Conservation (phyloP, 2,888 invertebrate genomes). For the Lydus trimaculatus region DNA sequence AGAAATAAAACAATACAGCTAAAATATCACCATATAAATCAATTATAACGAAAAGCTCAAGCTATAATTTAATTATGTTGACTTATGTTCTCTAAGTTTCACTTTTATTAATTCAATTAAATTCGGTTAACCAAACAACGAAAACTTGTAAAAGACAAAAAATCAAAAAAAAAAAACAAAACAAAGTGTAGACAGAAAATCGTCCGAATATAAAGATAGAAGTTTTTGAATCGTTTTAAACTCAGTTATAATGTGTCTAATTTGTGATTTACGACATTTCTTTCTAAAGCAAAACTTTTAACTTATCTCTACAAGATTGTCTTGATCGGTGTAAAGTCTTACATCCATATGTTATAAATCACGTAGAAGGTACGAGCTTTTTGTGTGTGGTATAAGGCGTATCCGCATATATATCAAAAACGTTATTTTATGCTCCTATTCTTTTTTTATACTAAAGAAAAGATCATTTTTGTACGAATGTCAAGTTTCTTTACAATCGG, state of each 20-base stretch:
- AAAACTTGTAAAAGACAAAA: constrained; percentile 6
- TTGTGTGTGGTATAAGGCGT: too few species aligned
- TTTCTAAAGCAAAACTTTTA: neutral
- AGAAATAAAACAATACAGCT: constrained; percentile 16
- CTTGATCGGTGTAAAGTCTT: neutral
- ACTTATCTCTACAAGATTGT: neutral
- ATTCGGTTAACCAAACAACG: constrained; percentile 8
- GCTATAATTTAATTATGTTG: constrained; percentile 25
- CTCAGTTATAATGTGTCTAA: neutral
- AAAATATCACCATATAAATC: constrained; percentile 14
- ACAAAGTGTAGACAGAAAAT: neutral
- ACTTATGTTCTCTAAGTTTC: constrained; percentile 17
- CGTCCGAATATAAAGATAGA: neutral
- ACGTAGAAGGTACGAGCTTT: neutral
- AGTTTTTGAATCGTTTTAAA: neutral
- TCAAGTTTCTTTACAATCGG: too few species aligned
- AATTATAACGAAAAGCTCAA: constrained; percentile 25
- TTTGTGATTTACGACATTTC: constrained; percentile 3
- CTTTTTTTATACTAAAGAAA: too few species aligned
- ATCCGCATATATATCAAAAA: too few species aligned
- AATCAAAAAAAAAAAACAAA: constrained; percentile 12
- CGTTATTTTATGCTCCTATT: too few species aligned
- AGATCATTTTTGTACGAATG: too few species aligned
- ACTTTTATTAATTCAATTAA: constrained; percentile 21
- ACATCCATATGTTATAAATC: neutral